These are phyloP conservation scores for Danio kyathit DNA, from an alignment of 2,797 vertebrate genomes.

Conservation along the genomic window DNA sequence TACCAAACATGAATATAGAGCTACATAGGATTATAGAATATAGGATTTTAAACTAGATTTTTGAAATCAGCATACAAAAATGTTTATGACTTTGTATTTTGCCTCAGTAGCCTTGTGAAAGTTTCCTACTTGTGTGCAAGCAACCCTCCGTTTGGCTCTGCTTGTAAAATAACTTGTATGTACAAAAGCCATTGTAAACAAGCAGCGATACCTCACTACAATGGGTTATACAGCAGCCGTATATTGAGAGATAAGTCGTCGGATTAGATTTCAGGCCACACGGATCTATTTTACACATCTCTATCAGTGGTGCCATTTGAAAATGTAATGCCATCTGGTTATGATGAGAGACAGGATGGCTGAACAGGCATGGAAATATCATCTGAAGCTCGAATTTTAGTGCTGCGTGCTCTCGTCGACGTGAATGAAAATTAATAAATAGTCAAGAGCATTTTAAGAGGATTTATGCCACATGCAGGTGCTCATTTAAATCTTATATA, in stretches of 20 bases:
- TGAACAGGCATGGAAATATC: conserved; percentile 5
- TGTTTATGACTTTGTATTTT: neutral
- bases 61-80: neutral
- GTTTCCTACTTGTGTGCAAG: neutral
- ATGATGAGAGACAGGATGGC: conserved; percentile 31
- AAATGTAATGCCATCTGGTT: conserved; percentile 37
- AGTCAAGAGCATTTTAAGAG: conserved; percentile 42
- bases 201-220: conserved; percentile 36
- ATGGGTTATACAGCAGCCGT: conserved; percentile 21
- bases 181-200: conserved; percentile 33
- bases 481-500: conserved; percentile 46
- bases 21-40: too few relatives aligned
- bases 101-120: neutral
- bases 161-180: conserved; percentile 26
- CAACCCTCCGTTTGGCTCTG: conserved; percentile 14
- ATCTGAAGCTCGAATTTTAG: conserved; percentile 23
- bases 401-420: conserved; percentile 29
- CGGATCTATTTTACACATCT: conserved; percentile 18
- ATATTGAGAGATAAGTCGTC: conserved; percentile 45
- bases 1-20: too few relatives aligned
- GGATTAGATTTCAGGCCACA: conserved; percentile 50
- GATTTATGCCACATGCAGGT: conserved; percentile 41
- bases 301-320: conserved; percentile 12
- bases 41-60: neutral
- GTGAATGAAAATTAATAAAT: conserved; percentile 48